Evolutionary conservation across 1,140 invertebrate species (phyloP), one percentile per base, ranked within the genome.

Genomic region (Drosophila eugracilis): DNA sequence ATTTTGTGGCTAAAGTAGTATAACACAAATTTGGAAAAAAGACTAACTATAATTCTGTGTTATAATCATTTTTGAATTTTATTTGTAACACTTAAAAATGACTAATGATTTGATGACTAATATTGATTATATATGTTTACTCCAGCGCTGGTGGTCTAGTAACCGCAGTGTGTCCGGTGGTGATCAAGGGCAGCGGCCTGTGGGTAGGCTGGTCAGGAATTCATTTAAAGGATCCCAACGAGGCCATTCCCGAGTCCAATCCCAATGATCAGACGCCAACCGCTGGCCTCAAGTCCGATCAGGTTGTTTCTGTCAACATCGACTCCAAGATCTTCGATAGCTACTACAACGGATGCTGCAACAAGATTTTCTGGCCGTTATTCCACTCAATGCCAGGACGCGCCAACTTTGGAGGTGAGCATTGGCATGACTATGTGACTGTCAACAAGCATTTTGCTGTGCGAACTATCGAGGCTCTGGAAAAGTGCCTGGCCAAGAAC

Each of bases 131-230:
- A 32, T 32, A 3, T n/a, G 4, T 15, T 34, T 17, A 9, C 10
- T 39, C 15, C 80, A 97, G 96, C 91, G 97, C 96, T 81, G 97
- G 97, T 55, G 97, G 97, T 60, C 92, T 98, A 53, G 97, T 98
- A 10, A 98, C 97, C 4, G 97, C 97, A 3, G 96, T 98, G 12
- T 97, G 96, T 36, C 96, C 97, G 0, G 96, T 97, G 5, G 96
- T 97, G 1, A 96, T 97, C 57, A 94, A 95, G 74, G 95, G 96
- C 59, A 94, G 94, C 79, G 97, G 97, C 21, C 93, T 97, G 17
- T 98, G 97, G 97, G 96, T 98, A 45, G 97, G 97, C 66, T 97
- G 97, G 97, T 95, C 97, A 0, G 97, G 97, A 3, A 95, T 97
- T 57, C 96, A 97, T 86, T 92, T 90, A 30, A 94, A 95, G 42